Evolutionary conservation across 2,888 invertebrate species (phyloP), one percentile per base, ranked within the genome.

Genomic region (Cynaeus angustus): DNA sequence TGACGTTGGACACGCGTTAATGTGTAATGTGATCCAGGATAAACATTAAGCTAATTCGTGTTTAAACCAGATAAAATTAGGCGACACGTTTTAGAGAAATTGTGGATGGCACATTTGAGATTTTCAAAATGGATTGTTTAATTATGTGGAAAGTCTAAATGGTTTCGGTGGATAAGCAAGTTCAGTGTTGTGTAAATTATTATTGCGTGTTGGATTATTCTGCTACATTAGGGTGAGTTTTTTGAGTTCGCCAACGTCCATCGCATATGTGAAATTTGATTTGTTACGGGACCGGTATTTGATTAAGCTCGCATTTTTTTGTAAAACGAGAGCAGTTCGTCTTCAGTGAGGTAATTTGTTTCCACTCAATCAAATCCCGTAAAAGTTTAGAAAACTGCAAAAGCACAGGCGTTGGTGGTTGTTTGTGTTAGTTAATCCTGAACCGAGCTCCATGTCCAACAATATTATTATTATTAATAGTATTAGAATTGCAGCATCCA

Each of bases 141-240:
- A 74, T 75, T 74, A 71, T 70, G 74, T 75, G 74, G 71, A 72
- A 75, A 67, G 72, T 72, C 66, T 69, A 72, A 73, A 72, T 70
- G 73, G 66, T 70, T 68, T 71, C 56, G 61, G 68, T 71, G 72
- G 70, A 73, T 71, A 68, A 68, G 70, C 72, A 72, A 70, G 75
- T 77, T 74, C 71, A 71, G 77, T 77, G 77, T 72, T 72, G 77
- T 76, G 75, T 74, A 72, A 75, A 69, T 75, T 70, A 71, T 72
- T 73, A 71, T 71, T 74, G 72, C 71, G 70, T 72, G 70, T 70
- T 74, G 76, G 76, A 76, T 77, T 77, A 77, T 76, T 74, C 75
- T 71, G 72, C 61, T 73, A 74, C 73, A 73, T 75, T 74, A 76
- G 75, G 77, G 77, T 74, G 72, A 66, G 71, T 71, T 74, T 71